Percentiles rank a stretch among this genome's conserved stretches.
Conservation (phyloP, 2,888 invertebrate species). For the Lepidonotus clava region DNA sequence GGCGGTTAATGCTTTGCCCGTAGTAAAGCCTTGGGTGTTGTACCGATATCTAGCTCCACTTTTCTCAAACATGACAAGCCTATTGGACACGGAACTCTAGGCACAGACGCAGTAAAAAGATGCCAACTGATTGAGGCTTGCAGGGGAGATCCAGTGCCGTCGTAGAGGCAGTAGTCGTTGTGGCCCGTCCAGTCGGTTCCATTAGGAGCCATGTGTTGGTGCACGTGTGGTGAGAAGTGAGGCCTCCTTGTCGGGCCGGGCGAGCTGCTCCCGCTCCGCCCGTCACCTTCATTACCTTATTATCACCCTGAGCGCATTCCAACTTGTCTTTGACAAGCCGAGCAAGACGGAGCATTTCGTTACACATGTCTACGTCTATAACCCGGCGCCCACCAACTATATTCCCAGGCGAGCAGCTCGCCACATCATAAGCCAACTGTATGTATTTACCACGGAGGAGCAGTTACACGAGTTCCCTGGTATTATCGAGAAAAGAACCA, state of each 20-base stretch:
- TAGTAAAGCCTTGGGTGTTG: no score
- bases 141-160: no score
- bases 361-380: conserved; percentile 45
- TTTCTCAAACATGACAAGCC: conserved; percentile 32
- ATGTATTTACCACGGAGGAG: no score
- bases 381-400: conserved; percentile 23
- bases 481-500: no score
- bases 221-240: conserved; percentile 31
- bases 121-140: neutral
- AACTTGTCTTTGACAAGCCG: conserved; percentile 31
- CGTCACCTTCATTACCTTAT: conserved; percentile 43
- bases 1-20: no score
- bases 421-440: no score
- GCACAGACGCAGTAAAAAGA: neutral
- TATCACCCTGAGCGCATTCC: conserved; percentile 33
- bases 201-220: conserved; percentile 1
- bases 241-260: no score
- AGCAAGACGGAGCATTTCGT: conserved; percentile 41
- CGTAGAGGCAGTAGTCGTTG: no score
- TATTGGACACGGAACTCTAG: conserved; percentile 2
- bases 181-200: conserved; percentile 5
- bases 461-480: no score
- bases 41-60: no score
- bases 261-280: conserved; percentile 10
- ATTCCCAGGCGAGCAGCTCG: no score